Evolutionary conservation across 2,888 invertebrate genomes (phyloP).

Genomic region (Bugula neritina): DNA sequence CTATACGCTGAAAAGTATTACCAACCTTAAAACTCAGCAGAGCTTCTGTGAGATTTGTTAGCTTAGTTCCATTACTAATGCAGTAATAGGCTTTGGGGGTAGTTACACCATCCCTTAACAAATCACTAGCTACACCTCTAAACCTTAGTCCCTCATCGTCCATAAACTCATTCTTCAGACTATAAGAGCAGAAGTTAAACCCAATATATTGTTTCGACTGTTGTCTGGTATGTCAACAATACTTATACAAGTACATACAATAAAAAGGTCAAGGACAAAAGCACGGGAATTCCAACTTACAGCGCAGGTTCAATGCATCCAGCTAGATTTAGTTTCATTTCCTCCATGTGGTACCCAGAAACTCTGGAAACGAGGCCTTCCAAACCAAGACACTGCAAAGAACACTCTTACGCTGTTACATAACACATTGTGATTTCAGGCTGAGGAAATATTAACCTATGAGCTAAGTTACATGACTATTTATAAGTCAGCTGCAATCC

Average conservation of each 20-base stretch:
- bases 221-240: neutral
- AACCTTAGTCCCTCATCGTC: slow-evolving; percentile 50
- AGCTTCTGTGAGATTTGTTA: slow-evolving; percentile 46
- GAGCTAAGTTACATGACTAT: no score
- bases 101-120: slow-evolving; percentile 30
- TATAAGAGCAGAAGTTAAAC: no score
- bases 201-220: no score
- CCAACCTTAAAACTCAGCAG: slow-evolving; percentile 38
- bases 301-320: slow-evolving; percentile 46
- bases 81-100: slow-evolving; percentile 25
- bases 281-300: slow-evolving; percentile 37
- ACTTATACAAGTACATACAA: neutral
- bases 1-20: no score
- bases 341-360: slow-evolving; percentile 39
- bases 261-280: neutral
- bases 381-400: neutral
- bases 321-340: slow-evolving; percentile 44
- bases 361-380: neutral
- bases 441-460: no score
- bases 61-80: slow-evolving; percentile 32
- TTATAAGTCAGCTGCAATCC: no score
- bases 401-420: no score
- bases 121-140: slow-evolving; percentile 45
- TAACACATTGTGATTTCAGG: no score
- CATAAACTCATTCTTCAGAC: slow-evolving; percentile 46